Percentiles rank a stretch among this genome's conserved stretches.
Conservation (phyloP, 1,140 invertebrate genomes). For the Chrysoperla carnea region DNA sequence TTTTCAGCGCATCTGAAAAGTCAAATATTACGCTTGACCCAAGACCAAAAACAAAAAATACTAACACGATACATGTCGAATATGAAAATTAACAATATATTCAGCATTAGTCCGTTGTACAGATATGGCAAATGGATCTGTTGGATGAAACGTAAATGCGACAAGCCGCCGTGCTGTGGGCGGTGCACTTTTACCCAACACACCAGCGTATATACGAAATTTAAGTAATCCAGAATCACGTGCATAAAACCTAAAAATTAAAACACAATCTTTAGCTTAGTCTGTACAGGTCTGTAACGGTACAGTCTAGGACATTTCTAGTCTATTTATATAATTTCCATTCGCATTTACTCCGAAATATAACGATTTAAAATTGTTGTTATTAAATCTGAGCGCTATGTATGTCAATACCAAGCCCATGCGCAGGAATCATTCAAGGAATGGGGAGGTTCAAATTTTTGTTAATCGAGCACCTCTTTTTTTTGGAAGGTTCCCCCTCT, state of each 20-base stretch:
- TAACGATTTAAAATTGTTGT: neutral
- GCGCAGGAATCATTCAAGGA: too few relatives aligned
- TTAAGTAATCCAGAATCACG: constrained; percentile 77
- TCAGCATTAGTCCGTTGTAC: constrained; percentile 90
- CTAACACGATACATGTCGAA: constrained; percentile 30
- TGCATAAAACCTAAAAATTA: constrained; percentile 74
- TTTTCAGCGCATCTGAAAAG: too few relatives aligned
- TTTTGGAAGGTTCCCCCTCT: too few relatives aligned
- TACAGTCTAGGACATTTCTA: constrained; percentile 2
- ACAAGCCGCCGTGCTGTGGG: constrained; percentile 58
- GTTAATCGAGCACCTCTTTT: too few relatives aligned
- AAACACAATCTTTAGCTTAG: constrained; percentile 4
- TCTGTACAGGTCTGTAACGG: neutral
- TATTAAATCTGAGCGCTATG: too few relatives aligned
- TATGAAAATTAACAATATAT: constrained; percentile 91
- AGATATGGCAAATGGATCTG: constrained; percentile 89
- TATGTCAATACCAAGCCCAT: too few relatives aligned
- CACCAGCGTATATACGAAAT: constrained; percentile 72
- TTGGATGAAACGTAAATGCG: constrained; percentile 96
- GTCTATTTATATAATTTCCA: constrained; percentile 1
- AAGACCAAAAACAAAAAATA: too few relatives aligned
- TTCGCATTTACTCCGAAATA: neutral
- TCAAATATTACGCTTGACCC: too few relatives aligned
- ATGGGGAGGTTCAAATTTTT: too few relatives aligned
- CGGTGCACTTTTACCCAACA: constrained; percentile 35